phyloP scores from a whole-genome alignment of 2,797 vertebrate genomes.

The Chaunax sp. region DNA sequence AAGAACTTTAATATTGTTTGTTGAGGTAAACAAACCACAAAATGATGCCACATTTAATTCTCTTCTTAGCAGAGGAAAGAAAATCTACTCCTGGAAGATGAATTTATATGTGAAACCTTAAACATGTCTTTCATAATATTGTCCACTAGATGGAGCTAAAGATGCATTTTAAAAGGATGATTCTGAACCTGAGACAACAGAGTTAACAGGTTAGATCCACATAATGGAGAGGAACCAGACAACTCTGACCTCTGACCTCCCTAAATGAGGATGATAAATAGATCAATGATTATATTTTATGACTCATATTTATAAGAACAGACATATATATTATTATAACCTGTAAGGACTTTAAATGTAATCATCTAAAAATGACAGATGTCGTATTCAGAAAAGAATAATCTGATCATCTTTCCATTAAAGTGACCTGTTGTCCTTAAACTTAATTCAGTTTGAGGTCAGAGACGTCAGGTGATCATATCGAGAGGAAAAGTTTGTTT shows the following conservation, averaged over 20 bases:
- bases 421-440: no score
- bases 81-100: no score
- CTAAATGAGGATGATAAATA: background rate
- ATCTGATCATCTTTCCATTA: no score
- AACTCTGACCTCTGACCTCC: constrained; percentile 15
- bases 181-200: background rate
- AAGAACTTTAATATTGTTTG: no score
- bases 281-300: background rate
- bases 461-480: background rate
- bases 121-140: background rate
- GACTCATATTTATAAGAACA: background rate
- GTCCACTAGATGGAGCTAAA: constrained; percentile 64
- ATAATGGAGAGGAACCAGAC: background rate
- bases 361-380: no score
- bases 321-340: background rate
- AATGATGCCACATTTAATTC: no score
- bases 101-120: no score
- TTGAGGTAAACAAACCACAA: background rate
- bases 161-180: constrained; percentile 18
- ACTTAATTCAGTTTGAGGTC: background rate
- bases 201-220: background rate
- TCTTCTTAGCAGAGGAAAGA: no score
- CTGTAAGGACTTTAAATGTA: background rate
- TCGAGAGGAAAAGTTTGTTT: background rate
- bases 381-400: no score